Percentiles rank a stretch among this genome's conserved stretches.
Evolutionary conservation across 2,113 vertebrate species (phyloP).

Genomic region (Sorex fumeus): DNA sequence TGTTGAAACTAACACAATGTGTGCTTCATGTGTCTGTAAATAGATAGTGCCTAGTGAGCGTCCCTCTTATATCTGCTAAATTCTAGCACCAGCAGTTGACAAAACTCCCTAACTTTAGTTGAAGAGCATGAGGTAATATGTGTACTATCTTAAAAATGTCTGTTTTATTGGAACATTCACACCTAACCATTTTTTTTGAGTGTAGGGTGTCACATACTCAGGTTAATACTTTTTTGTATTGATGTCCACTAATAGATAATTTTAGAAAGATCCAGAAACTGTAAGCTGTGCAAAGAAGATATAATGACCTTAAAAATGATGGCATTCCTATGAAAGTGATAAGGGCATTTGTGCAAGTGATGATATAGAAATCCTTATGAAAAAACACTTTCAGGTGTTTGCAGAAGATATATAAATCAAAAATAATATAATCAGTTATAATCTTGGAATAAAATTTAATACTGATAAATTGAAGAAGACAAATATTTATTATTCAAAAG

Average conservation of each 20-base stretch:
- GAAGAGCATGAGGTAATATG: not conserved
- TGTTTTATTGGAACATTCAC: not conserved
- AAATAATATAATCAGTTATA: not conserved
- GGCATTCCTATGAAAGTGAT: not conserved
- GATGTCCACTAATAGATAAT: not conserved
- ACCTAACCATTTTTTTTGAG: not conserved
- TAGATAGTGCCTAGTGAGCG: not conserved
- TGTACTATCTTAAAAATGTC: not conserved
- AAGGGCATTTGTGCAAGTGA: not conserved
- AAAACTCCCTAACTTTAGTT: not conserved
- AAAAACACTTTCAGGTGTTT: not conserved
- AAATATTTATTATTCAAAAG: not conserved
- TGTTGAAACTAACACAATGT: not conserved
- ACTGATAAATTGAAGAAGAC: no score
- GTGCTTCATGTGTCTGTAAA: not conserved
- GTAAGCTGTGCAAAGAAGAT: not conserved
- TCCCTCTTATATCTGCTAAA: not conserved
- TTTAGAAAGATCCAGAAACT: not conserved
- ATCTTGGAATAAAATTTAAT: not conserved
- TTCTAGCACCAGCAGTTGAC: not conserved
- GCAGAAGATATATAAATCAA: not conserved
- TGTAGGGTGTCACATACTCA: not conserved
- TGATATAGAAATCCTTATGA: not conserved
- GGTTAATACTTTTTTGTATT: not conserved
- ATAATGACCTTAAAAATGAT: not conserved